A percentile compares a stretch with the other conserved stretches of the same genome.
These are phyloP conservation scores for Clarias laeviceps DNA, from an alignment of 2,797 vertebrate species.

Conservation along the genomic window DNA sequence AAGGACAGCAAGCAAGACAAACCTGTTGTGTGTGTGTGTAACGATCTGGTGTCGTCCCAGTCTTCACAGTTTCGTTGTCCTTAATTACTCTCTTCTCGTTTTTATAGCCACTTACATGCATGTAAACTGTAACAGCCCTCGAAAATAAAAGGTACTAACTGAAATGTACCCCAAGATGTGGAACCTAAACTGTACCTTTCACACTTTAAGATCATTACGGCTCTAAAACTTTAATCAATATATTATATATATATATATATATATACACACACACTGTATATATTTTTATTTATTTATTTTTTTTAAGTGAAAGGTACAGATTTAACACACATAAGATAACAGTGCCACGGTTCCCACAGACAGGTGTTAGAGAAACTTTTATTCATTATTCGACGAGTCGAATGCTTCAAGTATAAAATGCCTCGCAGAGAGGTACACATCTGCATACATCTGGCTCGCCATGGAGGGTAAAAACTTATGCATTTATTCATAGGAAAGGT, in stretches of 20 bases:
- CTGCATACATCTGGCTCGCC: slow-evolving; percentile 29
- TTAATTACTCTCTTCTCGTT: background rate
- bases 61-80: background rate
- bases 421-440: background rate
- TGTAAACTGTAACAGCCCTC: background rate
- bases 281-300: background rate
- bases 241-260: too few relatives aligned
- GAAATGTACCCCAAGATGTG: background rate
- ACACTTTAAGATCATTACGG: background rate
- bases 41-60: background rate
- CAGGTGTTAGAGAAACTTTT: background rate
- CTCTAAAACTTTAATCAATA: too few relatives aligned
- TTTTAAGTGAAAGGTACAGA: background rate
- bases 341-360: too few relatives aligned
- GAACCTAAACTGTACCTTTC: background rate
- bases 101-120: background rate
- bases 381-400: background rate
- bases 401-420: slow-evolving; percentile 12
- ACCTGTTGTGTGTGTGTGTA: slow-evolving; percentile 6
- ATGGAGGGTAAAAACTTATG: slow-evolving; percentile 47
- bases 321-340: too few relatives aligned
- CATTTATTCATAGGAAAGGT: slow-evolving; percentile 61
- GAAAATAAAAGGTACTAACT: background rate
- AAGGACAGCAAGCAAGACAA: background rate
- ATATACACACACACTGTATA: too few relatives aligned